These are phyloP conservation scores for Acronicta aceris DNA, from an alignment of 2,888 invertebrate species.

Conservation along the genomic window DNA sequence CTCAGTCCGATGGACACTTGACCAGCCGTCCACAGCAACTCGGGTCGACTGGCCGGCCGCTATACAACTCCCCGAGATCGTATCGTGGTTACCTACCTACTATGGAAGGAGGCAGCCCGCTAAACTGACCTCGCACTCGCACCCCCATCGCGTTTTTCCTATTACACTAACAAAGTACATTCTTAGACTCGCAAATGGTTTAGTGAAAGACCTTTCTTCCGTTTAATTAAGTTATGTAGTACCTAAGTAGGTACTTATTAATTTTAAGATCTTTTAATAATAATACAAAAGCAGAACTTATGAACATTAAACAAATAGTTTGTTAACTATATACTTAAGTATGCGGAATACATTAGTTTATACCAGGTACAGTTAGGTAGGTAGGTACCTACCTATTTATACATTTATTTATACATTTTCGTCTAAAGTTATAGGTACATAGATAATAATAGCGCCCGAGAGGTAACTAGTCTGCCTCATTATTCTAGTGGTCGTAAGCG, in stretches of 20 bases:
- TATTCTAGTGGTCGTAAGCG: no score
- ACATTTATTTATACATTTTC: no score
- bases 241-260: slow-evolving; percentile 29
- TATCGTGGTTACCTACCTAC: slow-evolving; percentile 84
- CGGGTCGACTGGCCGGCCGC: slow-evolving; percentile 71
- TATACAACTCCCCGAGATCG: slow-evolving; percentile 71
- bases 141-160: slow-evolving; percentile 88
- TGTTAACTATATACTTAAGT: no score
- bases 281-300: neutral
- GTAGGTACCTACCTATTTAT: no score
- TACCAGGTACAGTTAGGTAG: no score
- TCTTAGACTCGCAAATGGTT: slow-evolving; percentile 81
- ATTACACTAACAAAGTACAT: slow-evolving; percentile 83
- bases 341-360: no score
- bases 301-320: no score
- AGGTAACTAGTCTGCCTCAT: no score
- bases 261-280: slow-evolving; percentile 30
- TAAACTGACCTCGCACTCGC: slow-evolving; percentile 88
- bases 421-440: no score
- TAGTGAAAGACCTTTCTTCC: slow-evolving; percentile 66
- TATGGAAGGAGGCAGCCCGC: slow-evolving; percentile 85
- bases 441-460: no score
- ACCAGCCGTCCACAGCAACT: slow-evolving; percentile 73
- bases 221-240: slow-evolving; percentile 57
- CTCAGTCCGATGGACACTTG: slow-evolving; percentile 56